Evolutionary conservation across 2,888 invertebrate genomes (phyloP).

Genomic region (Oxyscelio sp.): DNA sequence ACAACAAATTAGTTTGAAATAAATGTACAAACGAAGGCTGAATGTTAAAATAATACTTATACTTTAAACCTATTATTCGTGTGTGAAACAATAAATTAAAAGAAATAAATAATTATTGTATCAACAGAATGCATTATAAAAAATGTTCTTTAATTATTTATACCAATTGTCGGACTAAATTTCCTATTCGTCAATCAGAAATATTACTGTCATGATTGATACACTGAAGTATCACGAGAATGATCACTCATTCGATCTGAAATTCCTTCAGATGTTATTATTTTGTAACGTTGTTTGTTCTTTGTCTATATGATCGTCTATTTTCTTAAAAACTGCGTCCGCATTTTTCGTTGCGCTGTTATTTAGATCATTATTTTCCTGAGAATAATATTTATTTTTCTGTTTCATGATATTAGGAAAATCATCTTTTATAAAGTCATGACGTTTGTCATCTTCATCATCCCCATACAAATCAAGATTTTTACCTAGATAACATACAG

Average conservation of each 20-base stretch:
- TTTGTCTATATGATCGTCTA: conserved; percentile 53
- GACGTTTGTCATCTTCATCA: conserved; percentile 84
- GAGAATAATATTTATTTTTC: conserved; percentile 64
- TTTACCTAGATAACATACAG: conserved; percentile 90
- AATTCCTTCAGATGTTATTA: conserved; percentile 39
- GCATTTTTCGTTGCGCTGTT: conserved; percentile 35
- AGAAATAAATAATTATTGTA: conserved; percentile 27
- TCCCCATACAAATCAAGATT: conserved; percentile 90
- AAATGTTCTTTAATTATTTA: not conserved
- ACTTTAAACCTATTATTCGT: conserved; percentile 16
- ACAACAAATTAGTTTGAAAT: conserved; percentile 43
- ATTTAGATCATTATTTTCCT: conserved; percentile 40
- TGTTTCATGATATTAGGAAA: conserved; percentile 60
- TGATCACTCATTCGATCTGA: conserved; percentile 29
- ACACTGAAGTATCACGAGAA: conserved; percentile 15
- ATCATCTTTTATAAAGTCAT: conserved; percentile 81
- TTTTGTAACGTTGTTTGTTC: conserved; percentile 42
- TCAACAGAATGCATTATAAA: conserved; percentile 18
- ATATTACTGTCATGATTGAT: conserved; percentile 54
- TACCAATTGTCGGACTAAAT: conserved; percentile 11
- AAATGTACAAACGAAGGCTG: conserved; percentile 29
- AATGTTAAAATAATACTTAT: conserved; percentile 39
- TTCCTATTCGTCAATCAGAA: conserved; percentile 35
- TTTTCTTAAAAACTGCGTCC: conserved; percentile 56
- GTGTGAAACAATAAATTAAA: conserved; percentile 42